Percentiles rank a stretch among this genome's conserved stretches.
These are phyloP conservation scores for Vesta saturnalis DNA, from an alignment of 2,888 invertebrate genomes.

Conservation along the genomic window DNA sequence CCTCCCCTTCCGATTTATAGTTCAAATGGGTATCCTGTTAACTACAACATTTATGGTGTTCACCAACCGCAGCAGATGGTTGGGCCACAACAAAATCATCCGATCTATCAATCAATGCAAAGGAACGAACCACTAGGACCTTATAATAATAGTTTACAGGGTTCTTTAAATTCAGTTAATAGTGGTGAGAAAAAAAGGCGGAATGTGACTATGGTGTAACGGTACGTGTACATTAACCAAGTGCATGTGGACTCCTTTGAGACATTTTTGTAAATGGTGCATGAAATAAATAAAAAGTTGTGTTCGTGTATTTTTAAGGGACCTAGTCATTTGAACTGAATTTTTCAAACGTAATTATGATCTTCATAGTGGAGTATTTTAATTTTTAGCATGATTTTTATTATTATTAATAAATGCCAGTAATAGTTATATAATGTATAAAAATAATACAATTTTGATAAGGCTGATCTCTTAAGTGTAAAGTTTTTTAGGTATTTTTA, in stretches of 20 bases:
- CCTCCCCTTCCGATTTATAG: constrained; percentile 65
- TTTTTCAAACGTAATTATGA: constrained; percentile 5
- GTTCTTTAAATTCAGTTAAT: constrained; percentile 68
- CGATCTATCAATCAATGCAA: constrained; percentile 61
- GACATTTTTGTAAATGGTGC: constrained; percentile 39
- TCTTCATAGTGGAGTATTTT: neutral
- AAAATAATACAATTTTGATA: constrained; percentile 29
- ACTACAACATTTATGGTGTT: constrained; percentile 62
- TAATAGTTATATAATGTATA: constrained; percentile 22
- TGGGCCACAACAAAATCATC: constrained; percentile 50
- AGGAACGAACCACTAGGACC: constrained; percentile 57
- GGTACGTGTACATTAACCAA: constrained; percentile 54
- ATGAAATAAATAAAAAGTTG: neutral
- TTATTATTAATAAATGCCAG: constrained; percentile 23
- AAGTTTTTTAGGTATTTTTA: neutral
- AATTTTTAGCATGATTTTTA: constrained; percentile 9
- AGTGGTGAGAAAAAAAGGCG: constrained; percentile 67
- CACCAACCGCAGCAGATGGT: constrained; percentile 52
- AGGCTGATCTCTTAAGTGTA: constrained; percentile 35
- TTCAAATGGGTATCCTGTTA: constrained; percentile 59
- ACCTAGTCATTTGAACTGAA: constrained; percentile 23
- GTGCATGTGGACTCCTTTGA: constrained; percentile 50
- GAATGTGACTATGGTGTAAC: constrained; percentile 71
- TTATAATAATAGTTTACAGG: constrained; percentile 66
- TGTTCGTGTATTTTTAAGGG: constrained; percentile 15